These are phyloP conservation scores for Drosophila mayaguana DNA, from an alignment of 2,888 invertebrate genomes.

Conservation along the genomic window DNA sequence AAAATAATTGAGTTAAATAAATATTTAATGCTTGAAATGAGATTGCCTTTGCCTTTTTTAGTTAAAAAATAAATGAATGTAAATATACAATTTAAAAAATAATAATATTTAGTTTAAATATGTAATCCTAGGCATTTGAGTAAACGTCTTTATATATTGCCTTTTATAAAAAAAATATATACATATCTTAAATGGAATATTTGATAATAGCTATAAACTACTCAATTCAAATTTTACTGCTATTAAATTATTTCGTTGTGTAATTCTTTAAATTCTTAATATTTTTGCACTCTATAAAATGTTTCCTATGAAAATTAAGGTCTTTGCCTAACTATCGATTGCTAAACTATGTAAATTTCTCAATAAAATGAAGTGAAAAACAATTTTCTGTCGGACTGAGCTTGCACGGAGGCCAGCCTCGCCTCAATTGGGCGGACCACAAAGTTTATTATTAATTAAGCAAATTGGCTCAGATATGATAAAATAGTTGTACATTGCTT, in stretches of 20 bases:
- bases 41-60: background rate
- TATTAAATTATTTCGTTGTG: background rate
- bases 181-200: no score
- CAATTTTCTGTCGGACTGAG: background rate
- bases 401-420: background rate
- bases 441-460: conserved; percentile 74
- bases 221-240: no score
- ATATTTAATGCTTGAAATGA: background rate
- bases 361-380: background rate
- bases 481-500: conserved; percentile 12
- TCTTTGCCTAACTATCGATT: background rate
- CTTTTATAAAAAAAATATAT: no score
- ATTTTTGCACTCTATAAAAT: no score
- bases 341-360: background rate
- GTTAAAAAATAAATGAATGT: background rate
- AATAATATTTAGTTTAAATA: no score
- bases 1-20: conserved; percentile 1
- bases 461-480: conserved; percentile 61
- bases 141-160: no score
- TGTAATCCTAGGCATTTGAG: no score
- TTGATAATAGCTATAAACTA: no score
- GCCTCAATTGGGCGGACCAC: background rate
- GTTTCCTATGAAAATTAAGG: no score
- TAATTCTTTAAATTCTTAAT: background rate
- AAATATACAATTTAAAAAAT: background rate